Evolutionary conservation across 2,113 vertebrate species (phyloP).

Genomic region (Alethe diademata): DNA sequence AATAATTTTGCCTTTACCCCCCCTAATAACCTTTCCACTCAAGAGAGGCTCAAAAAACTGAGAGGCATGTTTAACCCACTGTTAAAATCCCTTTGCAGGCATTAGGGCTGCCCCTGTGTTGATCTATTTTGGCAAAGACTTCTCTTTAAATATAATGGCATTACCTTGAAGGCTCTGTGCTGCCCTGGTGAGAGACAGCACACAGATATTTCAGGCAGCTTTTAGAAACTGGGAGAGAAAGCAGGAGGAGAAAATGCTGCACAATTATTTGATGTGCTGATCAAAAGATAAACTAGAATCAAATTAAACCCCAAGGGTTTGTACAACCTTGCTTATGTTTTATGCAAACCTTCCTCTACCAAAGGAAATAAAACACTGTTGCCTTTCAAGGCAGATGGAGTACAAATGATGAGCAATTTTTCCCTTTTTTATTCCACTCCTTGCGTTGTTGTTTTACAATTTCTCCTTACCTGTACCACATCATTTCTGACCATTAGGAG

Average conservation of each 20-base stretch:
- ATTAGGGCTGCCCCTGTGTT: not conserved
- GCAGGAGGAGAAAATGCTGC: not conserved
- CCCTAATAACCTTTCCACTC: not conserved
- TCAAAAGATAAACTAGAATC: constrained; percentile 59
- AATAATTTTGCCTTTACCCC: not conserved
- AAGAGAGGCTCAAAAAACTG: not conserved
- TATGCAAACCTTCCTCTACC: constrained; percentile 40
- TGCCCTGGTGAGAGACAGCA: not conserved
- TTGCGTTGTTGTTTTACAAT: not conserved
- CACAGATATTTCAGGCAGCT: not conserved
- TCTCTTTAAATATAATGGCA: not conserved
- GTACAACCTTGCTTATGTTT: constrained; percentile 47
- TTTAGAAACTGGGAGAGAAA: not conserved
- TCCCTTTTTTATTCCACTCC: not conserved
- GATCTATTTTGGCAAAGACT: not conserved
- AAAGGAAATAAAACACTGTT: constrained; percentile 23
- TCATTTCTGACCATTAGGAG: not conserved
- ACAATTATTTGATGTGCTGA: constrained; percentile 58
- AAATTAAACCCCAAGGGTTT: constrained; percentile 51
- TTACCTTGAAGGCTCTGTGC: not conserved
- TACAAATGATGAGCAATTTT: constrained; percentile 21
- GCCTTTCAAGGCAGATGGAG: constrained; percentile 25
- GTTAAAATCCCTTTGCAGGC: not conserved
- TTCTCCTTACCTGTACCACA: not conserved
- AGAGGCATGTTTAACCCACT: not conserved